These are phyloP conservation scores for Ondatra zibethicus DNA, from an alignment of 2,113 vertebrate genomes.

Conservation along the genomic window DNA sequence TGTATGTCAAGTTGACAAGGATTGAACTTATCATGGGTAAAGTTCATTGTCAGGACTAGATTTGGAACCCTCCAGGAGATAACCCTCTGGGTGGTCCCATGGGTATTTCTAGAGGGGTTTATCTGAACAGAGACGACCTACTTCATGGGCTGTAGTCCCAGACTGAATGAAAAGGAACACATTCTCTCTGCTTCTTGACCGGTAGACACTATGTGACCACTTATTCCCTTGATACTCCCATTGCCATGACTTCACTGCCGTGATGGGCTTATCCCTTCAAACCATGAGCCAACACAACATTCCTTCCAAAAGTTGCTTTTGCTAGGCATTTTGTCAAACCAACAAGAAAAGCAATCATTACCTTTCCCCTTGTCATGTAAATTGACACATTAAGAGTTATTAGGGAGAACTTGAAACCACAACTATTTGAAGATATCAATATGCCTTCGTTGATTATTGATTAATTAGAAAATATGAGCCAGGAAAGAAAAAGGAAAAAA, in stretches of 20 bases:
- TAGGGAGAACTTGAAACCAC: not conserved
- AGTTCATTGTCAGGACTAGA: not conserved
- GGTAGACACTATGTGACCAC: not conserved
- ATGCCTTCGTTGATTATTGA: not conserved
- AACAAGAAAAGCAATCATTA: not conserved
- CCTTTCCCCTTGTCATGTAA: fast-evolving
- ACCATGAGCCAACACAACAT: not conserved
- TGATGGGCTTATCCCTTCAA: not conserved
- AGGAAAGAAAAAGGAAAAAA: not conserved
- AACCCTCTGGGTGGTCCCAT: not conserved
- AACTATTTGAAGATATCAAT: not conserved
- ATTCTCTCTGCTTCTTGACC: not conserved
- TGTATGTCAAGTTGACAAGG: not conserved
- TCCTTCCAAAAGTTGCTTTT: not conserved
- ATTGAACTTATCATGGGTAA: not conserved
- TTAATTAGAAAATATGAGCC: not conserved
- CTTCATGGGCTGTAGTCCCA: not conserved
- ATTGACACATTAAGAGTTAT: not conserved
- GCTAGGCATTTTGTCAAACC: not conserved
- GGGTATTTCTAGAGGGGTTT: not conserved
- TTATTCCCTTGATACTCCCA: not conserved
- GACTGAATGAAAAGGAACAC: not conserved
- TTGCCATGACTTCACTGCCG: not conserved
- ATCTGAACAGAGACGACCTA: not conserved
- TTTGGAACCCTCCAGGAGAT: not conserved